These are phyloP conservation scores for Haplotaxodon microlepis DNA, from an alignment of 2,113 vertebrate genomes.

Conservation along the genomic window DNA sequence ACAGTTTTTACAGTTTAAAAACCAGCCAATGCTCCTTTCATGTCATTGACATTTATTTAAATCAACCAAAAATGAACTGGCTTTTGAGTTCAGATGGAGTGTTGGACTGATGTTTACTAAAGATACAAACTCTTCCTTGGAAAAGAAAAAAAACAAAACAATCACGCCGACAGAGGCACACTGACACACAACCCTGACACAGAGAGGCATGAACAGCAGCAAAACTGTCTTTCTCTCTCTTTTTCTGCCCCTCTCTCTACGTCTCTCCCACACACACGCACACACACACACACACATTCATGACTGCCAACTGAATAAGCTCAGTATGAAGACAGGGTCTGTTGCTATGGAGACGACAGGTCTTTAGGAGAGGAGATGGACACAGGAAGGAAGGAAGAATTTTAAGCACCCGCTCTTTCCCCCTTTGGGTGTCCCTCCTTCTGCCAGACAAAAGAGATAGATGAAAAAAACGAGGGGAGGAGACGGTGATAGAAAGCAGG, in stretches of 20 bases:
- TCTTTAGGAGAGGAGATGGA: conserved; percentile 63
- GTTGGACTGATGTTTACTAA: conserved; percentile 18
- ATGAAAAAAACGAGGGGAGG: conserved; percentile 23
- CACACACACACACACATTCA: conserved; percentile 35
- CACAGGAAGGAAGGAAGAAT: conserved; percentile 68
- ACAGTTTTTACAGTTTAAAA: not conserved
- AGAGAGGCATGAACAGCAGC: conserved; percentile 12
- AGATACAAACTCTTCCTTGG: conserved; percentile 5
- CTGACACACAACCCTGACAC: conserved; percentile 18
- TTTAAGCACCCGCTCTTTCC: conserved; percentile 53
- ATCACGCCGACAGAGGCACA: not conserved
- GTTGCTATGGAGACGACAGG: conserved; percentile 63
- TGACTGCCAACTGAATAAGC: conserved; percentile 53
- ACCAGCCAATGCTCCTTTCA: conserved; percentile 31
- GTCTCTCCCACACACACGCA: not conserved
- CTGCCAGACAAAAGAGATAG: conserved; percentile 51
- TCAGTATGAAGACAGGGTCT: conserved; percentile 53
- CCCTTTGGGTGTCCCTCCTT: conserved; percentile 47
- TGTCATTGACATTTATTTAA: not conserved
- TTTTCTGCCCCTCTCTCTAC: not conserved
- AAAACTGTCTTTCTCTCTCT: not conserved
- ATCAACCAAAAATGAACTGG: conserved; percentile 44
- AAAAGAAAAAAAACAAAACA: not conserved
- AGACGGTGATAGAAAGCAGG: conserved; percentile 59
- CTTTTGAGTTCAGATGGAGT: not conserved